Conservation (phyloP, 2,113 vertebrate species). For the Procapra przewalskii region DNA sequence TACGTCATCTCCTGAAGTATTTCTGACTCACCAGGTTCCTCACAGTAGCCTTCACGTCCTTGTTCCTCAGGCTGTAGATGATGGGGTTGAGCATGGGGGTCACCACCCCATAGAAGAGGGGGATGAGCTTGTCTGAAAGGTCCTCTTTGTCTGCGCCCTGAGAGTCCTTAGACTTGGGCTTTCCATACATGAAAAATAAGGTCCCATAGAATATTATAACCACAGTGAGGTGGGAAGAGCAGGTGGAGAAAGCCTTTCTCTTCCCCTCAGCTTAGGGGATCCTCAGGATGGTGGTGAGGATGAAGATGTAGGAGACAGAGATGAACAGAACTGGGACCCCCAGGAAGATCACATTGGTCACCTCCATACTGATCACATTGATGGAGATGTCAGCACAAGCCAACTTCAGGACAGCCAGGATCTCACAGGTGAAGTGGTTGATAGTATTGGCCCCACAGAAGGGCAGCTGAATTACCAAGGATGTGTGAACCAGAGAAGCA, state of each 20-base stretch:
- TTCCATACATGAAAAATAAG: constrained; percentile 26
- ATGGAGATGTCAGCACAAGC: constrained; percentile 38
- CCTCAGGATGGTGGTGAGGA: constrained; percentile 35
- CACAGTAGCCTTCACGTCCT: background rate
- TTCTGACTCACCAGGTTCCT: background rate
- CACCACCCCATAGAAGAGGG: constrained; percentile 18
- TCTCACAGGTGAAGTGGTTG: constrained; percentile 29
- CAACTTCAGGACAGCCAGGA: constrained; percentile 29
- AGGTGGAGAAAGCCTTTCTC: constrained; percentile 41
- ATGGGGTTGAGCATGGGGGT: constrained; percentile 33
- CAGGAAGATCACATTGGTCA: background rate
- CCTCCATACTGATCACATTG: background rate
- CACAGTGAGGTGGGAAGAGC: constrained; percentile 37
- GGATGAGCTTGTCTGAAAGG: constrained; percentile 4
- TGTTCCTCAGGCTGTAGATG: constrained; percentile 47
- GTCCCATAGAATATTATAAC: constrained; percentile 40
- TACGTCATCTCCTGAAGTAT: background rate
- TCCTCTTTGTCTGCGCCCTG: background rate
- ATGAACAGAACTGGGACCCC: background rate
- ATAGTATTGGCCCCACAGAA: background rate
- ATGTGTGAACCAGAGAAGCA: background rate
- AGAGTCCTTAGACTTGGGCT: constrained; percentile 21
- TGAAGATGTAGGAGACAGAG: constrained; percentile 19
- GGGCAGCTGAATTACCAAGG: background rate
- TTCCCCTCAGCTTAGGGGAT: constrained; percentile 27